Evolutionary conservation across 2,888 invertebrate genomes (phyloP).

Genomic region (Ichneumoninae sp.): DNA sequence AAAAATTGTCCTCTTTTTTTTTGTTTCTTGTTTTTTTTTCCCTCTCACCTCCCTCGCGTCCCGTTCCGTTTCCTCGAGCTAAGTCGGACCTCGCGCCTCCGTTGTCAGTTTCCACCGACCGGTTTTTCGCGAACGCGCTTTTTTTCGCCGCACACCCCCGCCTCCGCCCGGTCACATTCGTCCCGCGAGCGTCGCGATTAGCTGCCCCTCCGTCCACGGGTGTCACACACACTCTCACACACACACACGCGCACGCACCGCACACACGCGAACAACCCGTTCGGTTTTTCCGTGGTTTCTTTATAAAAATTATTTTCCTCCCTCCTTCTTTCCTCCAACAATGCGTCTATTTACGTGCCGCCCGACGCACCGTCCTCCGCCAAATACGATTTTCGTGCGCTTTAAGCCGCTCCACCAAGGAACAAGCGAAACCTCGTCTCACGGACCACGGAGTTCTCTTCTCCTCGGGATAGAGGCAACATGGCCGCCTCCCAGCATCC

Average conservation of each 20-base stretch:
- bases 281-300: conserved; percentile 9
- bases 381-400: conserved; percentile 70
- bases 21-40: not conserved
- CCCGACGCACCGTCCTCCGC: conserved; percentile 53
- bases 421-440: conserved; percentile 75
- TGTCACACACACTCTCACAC: conserved; percentile 8
- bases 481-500: conserved; percentile 88
- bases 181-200: conserved; percentile 4
- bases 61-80: conserved; percentile 40
- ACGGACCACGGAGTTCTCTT: conserved; percentile 79
- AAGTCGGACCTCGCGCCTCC: conserved; percentile 23
- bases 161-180: conserved; percentile 23
- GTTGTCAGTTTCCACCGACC: conserved; percentile 52
- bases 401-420: conserved; percentile 66
- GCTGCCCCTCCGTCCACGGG: conserved; percentile 1
- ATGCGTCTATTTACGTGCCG: not conserved
- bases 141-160: conserved; percentile 47
- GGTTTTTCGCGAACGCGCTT: conserved; percentile 62
- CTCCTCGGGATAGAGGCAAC: conserved; percentile 88
- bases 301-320: not conserved
- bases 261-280: conserved; percentile 8
- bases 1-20: not conserved
- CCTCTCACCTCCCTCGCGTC: conserved; percentile 1
- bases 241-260: not conserved
- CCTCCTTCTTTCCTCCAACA: not conserved